A percentile compares a stretch with the other conserved stretches of the same genome.
These are phyloP conservation scores for Drosophila phalerata DNA, from an alignment of 2,888 invertebrate genomes.

Conservation along the genomic window DNA sequence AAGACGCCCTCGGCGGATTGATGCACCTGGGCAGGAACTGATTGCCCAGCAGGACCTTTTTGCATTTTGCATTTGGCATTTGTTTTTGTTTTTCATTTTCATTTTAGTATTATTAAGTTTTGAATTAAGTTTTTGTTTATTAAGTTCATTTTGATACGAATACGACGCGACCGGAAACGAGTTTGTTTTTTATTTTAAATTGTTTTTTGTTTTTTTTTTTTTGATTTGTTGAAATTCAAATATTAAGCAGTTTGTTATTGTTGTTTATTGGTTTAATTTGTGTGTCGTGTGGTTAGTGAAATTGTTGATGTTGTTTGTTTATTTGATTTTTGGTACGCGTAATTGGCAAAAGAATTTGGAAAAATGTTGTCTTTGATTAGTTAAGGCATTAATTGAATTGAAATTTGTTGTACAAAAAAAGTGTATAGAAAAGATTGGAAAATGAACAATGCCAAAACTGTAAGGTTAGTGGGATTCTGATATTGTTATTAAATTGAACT, in stretches of 20 bases:
- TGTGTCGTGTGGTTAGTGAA: slow-evolving; percentile 65
- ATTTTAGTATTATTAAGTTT: slow-evolving; percentile 39
- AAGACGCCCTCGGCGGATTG: slow-evolving; percentile 93
- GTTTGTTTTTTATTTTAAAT: slow-evolving; percentile 52
- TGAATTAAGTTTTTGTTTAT: slow-evolving; percentile 29
- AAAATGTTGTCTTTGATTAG: slow-evolving; percentile 75
- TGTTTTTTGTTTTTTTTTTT: slow-evolving; percentile 51
- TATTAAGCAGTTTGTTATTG: slow-evolving; percentile 46
- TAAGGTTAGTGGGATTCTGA: slow-evolving; percentile 30
- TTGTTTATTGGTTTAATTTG: slow-evolving; percentile 49
- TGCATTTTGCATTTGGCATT: slow-evolving; percentile 27
- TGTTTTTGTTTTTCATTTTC: slow-evolving; percentile 28
- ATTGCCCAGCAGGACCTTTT: slow-evolving; percentile 95
- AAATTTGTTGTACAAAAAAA: too few relatives aligned
- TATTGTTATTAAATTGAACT: slow-evolving; percentile 46
- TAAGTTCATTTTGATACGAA: slow-evolving; percentile 34
- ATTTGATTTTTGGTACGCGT: neutral
- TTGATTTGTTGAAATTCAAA: slow-evolving; percentile 67
- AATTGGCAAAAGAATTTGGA: slow-evolving; percentile 68
- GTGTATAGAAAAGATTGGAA: slow-evolving; percentile 25
- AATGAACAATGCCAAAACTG: slow-evolving; percentile 35
- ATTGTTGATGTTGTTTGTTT: slow-evolving; percentile 34
- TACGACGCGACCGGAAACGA: slow-evolving; percentile 73
- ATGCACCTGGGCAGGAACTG: slow-evolving; percentile 95
- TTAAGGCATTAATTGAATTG: slow-evolving; percentile 54